Percentiles rank a stretch among this genome's conserved stretches.
These are phyloP conservation scores for Taeniopygia guttata DNA, from an alignment of 2,797 vertebrate genomes.

Conservation along the genomic window DNA sequence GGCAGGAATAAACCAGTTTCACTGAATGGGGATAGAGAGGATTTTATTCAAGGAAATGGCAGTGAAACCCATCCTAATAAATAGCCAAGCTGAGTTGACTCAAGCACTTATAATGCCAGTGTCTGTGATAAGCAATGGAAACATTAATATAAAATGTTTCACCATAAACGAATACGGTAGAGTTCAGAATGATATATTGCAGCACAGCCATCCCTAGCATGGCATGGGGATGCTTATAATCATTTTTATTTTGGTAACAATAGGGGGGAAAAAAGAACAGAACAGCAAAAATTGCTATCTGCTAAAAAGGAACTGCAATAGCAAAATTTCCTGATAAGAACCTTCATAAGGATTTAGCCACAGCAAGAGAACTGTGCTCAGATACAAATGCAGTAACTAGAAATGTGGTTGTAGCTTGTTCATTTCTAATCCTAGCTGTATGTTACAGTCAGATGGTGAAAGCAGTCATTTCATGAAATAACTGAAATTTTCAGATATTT, in stretches of 20 bases:
- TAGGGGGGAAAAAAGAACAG: not conserved
- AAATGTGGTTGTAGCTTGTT: not conserved
- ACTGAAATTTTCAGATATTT: constrained; percentile 57
- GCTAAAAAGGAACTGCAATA: constrained; percentile 13
- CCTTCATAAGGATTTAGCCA: not conserved
- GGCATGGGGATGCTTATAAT: constrained; percentile 67
- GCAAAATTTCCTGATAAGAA: constrained; percentile 43
- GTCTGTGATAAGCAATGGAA: constrained; percentile 78
- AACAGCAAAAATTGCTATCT: constrained; percentile 46
- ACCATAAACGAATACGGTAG: constrained; percentile 51
- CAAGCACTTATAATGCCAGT: constrained; percentile 72
- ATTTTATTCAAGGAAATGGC: constrained; percentile 70
- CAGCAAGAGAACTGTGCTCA: not conserved
- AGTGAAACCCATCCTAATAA: constrained; percentile 69
- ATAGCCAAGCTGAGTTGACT: constrained; percentile 73
- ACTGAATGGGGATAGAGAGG: constrained; percentile 26
- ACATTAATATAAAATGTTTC: constrained; percentile 77
- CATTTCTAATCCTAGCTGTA: constrained; percentile 50
- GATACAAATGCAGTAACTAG: constrained; percentile 3
- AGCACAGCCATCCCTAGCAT: constrained; percentile 37
- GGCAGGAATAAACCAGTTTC: constrained; percentile 29
- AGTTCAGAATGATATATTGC: constrained; percentile 72
- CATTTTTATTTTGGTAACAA: constrained; percentile 68
- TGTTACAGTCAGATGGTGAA: constrained; percentile 44
- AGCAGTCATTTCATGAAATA: constrained; percentile 61